Percentiles rank a stretch among this genome's conserved stretches.
Conservation (phyloP, 2,797 vertebrate species). For the Pyrocephalus nanus region DNA sequence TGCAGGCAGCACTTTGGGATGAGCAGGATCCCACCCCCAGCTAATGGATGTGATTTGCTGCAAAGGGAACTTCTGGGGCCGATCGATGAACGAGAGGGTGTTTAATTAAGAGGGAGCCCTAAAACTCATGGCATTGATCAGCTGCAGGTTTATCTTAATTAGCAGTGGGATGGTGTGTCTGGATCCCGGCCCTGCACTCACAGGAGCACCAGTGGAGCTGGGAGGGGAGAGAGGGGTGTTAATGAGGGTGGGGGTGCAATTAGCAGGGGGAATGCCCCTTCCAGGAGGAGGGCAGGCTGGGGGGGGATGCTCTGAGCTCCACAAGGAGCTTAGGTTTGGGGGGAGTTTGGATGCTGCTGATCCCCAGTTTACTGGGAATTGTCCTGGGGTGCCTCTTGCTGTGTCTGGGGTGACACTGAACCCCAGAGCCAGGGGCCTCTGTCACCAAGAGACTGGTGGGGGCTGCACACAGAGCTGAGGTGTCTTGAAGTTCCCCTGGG, state of each 20-base stretch:
- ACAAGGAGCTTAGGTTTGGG: rapidly evolving
- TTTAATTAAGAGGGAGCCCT: slow-evolving; percentile 55
- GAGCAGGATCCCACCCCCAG: background rate
- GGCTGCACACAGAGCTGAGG: background rate
- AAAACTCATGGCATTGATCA: background rate
- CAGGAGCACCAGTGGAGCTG: background rate
- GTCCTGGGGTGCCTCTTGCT: background rate
- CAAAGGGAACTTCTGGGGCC: background rate
- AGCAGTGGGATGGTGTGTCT: background rate
- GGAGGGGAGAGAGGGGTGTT: background rate
- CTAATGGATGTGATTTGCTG: background rate
- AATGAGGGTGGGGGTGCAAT: background rate
- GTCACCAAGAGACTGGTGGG: rapidly evolving
- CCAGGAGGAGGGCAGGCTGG: background rate
- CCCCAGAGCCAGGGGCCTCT: background rate
- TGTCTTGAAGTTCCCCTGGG: rapidly evolving
- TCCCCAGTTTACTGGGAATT: background rate
- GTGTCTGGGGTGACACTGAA: rapidly evolving
- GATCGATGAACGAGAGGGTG: background rate
- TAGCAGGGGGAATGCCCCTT: background rate
- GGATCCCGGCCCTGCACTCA: background rate
- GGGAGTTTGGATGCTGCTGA: background rate
- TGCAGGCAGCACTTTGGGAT: background rate
- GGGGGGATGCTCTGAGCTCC: background rate
- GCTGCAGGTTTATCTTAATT: slow-evolving; percentile 19